Evolutionary conservation across 2,797 vertebrate species (phyloP).

Genomic region (Staurois parvus): DNA sequence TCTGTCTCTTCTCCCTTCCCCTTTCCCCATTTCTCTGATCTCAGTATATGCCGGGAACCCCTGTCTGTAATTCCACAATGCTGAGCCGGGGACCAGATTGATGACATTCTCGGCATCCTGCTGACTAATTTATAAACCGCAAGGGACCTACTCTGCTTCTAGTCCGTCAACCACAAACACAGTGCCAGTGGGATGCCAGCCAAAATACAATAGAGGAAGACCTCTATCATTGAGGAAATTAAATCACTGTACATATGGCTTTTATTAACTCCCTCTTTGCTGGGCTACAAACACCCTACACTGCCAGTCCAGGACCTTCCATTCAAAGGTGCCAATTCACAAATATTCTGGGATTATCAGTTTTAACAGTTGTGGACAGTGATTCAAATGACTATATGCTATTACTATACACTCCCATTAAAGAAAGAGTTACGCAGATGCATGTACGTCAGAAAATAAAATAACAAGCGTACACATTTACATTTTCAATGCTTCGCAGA

Average conservation of each 20-base stretch:
- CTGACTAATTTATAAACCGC: slow-evolving; percentile 47
- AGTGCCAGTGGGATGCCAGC: slow-evolving; percentile 55
- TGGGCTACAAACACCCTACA: background rate
- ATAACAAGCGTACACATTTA: background rate
- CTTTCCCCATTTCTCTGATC: background rate
- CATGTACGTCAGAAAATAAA: slow-evolving; percentile 22
- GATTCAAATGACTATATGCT: too few relatives aligned
- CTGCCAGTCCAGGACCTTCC: background rate
- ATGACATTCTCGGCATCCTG: slow-evolving; percentile 34
- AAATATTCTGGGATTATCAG: background rate
- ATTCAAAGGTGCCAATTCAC: background rate
- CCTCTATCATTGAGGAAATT: slow-evolving; percentile 22
- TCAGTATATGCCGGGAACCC: background rate
- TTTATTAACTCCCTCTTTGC: slow-evolving; percentile 28
- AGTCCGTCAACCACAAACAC: slow-evolving; percentile 29
- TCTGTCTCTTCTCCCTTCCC: background rate
- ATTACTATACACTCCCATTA: background rate
- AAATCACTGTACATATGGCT: slow-evolving; percentile 30
- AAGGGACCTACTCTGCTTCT: slow-evolving; percentile 20
- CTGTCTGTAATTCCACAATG: background rate
- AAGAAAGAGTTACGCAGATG: background rate
- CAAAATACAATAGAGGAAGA: slow-evolving; percentile 48
- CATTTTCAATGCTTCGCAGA: slow-evolving; percentile 10
- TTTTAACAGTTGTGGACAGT: background rate
- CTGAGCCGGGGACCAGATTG: slow-evolving; percentile 24